Percentiles rank a stretch among this genome's conserved stretches.
Evolutionary conservation across 2,888 invertebrate genomes (phyloP).

Genomic region (Chironomus riparius): DNA sequence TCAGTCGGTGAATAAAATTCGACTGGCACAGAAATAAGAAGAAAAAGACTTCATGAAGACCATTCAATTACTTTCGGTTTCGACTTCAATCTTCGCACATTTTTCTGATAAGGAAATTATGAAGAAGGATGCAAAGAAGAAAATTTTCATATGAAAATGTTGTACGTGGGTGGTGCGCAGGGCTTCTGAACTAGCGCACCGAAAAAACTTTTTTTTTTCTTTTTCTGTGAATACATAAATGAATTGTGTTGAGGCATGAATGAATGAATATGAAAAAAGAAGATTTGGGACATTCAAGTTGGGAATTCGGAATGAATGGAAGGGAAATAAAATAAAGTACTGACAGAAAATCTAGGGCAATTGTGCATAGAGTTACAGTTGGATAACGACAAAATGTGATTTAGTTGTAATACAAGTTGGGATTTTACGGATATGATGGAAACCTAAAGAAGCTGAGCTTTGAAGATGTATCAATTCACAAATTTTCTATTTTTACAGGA

Average conservation of each 20-base stretch:
- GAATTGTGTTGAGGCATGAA: not conserved
- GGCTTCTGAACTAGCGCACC: not conserved
- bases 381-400: no score
- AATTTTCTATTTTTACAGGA: no score
- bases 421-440: no score
- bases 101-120: not conserved
- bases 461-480: no score
- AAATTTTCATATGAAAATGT: not conserved
- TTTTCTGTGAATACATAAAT: not conserved
- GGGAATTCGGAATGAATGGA: not conserved
- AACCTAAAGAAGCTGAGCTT: no score
- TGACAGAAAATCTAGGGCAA: not conserved
- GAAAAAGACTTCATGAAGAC: no score
- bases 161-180: not conserved
- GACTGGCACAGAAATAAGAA: no score
- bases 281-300: not conserved
- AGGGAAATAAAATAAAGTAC: not conserved
- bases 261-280: not conserved
- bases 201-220: not conserved
- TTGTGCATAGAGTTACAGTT: not conserved
- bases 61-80: not conserved
- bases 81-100: not conserved
- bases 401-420: no score
- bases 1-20: no score
- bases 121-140: not conserved